Conservation (phyloP, 2,888 invertebrate genomes). For the Thecocarcelia acutangulata region DNA sequence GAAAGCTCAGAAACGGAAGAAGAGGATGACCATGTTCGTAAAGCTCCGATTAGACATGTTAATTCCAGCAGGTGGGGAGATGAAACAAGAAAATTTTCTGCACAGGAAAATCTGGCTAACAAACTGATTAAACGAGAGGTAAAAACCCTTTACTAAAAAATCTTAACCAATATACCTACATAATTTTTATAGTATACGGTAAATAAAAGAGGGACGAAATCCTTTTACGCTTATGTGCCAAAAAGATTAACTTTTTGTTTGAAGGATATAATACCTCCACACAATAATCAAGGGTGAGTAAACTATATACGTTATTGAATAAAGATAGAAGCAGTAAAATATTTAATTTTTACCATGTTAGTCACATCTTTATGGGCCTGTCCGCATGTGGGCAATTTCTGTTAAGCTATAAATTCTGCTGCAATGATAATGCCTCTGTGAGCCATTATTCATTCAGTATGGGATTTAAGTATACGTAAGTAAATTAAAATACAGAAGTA, state of each 20-base stretch:
- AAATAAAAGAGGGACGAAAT: slow-evolving; percentile 81
- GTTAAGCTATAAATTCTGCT: slow-evolving; percentile 89
- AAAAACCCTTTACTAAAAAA: neutral
- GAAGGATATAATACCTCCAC: slow-evolving; percentile 84
- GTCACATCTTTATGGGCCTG: slow-evolving; percentile 96
- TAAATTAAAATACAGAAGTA: slow-evolving; percentile 45
- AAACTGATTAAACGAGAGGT: slow-evolving; percentile 78
- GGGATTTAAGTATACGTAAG: slow-evolving; percentile 86
- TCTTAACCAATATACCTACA: neutral
- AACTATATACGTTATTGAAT: too few species aligned
- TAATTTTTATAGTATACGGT: slow-evolving; percentile 82
- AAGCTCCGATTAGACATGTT: slow-evolving; percentile 5
- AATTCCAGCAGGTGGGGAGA: slow-evolving; percentile 38
- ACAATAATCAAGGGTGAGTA: slow-evolving; percentile 82
- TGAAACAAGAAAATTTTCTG: slow-evolving; percentile 11
- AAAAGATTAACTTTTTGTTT: slow-evolving; percentile 84
- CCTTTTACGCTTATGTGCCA: slow-evolving; percentile 83
- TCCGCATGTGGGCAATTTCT: slow-evolving; percentile 97
- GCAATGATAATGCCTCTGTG: slow-evolving; percentile 83
- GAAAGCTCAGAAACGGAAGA: slow-evolving; percentile 74
- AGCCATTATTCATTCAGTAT: slow-evolving; percentile 84
- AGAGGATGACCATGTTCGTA: slow-evolving; percentile 39
- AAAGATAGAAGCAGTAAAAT: too few species aligned
- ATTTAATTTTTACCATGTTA: slow-evolving; percentile 76
- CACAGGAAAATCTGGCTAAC: slow-evolving; percentile 74